Base-by-base conservation (phyloP, 2,888 invertebrate species). In the Labia minor region DNA sequence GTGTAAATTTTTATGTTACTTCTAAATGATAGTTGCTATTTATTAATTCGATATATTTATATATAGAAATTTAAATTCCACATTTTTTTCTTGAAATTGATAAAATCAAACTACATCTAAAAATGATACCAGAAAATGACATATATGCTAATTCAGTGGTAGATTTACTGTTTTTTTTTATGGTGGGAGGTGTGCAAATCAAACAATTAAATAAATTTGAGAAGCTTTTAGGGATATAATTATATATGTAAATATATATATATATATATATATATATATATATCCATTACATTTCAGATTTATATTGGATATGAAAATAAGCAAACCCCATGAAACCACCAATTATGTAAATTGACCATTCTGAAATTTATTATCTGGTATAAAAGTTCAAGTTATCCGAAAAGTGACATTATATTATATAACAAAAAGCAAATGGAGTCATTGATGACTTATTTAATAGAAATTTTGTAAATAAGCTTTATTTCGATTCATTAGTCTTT, bases 361-460 rank as follows among this genome's bases (percentile, higher is more conserved):
- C 49, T 49, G 49, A 49, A 49, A 49, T 49, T 49, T 49, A 26
- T 26, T 26, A 49, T 49, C n/a, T 49, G n/a, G 4, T 49, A 49
- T 49, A 10, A 49, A 49, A 11, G 3, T 49, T 49, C 14, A 49
- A n/a, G 49, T 49, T 49, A 49, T 49, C 49, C 49, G 49, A 49
- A 49, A 49, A 49, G n/a, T 49, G 49, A 68, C 67, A 68, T 63
- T 65, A 64, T 26, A 37, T 63, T 66, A 63, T 63, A 63, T 26
- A 63, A 49, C 61, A 65, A 68, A 68, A 68, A 67, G 68, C 68
- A 68, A 68, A 68, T 68, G 68, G 68, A 68, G 68, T 67, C 66
- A 61, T 65, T 26, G 26, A 26, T 8, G 26, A 26, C 8, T 26
- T 26, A 26, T 64, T 37, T 19, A 10, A 19, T 19, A n/a, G n/a